Conservation (phyloP, 2,113 vertebrate genomes). For the Steatornis caripensis region DNA sequence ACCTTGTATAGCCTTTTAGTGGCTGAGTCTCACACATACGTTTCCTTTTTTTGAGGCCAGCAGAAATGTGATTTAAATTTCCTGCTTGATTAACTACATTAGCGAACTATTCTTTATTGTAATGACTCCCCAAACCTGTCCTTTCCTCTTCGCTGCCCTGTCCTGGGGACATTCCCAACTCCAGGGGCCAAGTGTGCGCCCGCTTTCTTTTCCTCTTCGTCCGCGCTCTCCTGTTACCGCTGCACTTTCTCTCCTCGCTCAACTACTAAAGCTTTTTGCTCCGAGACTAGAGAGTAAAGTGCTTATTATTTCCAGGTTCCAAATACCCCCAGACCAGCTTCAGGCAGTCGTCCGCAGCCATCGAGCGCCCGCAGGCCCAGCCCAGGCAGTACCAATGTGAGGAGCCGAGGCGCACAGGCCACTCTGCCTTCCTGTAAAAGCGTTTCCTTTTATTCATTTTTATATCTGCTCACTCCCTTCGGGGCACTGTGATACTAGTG, state of each 20-base stretch:
- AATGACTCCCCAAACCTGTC: not conserved
- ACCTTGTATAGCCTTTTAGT: not conserved
- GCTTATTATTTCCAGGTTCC: not conserved
- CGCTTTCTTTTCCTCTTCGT: not conserved
- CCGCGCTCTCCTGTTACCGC: not conserved
- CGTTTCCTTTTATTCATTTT: not conserved
- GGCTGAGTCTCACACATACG: not conserved
- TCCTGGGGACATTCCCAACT: not conserved
- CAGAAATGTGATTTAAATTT: not conserved
- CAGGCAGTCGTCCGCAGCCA: not conserved
- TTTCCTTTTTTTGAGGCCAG: not conserved
- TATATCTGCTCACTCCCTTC: accelerated
- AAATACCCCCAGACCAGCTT: not conserved
- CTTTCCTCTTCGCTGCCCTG: not conserved
- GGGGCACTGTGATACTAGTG: not conserved
- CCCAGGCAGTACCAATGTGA: not conserved
- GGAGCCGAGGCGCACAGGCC: not conserved
- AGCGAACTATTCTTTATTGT: not conserved
- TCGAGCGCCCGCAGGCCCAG: not conserved
- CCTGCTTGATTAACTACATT: not conserved
- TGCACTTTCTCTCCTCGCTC: not conserved
- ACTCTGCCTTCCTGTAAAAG: not conserved
- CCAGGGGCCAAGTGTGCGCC: not conserved
- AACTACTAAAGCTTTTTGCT: not conserved
- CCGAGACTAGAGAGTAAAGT: not conserved